A percentile compares a stretch with the other conserved stretches of the same genome.
Conservation (phyloP, 1,140 invertebrate species). For the Protaetia brevitarsis region DNA sequence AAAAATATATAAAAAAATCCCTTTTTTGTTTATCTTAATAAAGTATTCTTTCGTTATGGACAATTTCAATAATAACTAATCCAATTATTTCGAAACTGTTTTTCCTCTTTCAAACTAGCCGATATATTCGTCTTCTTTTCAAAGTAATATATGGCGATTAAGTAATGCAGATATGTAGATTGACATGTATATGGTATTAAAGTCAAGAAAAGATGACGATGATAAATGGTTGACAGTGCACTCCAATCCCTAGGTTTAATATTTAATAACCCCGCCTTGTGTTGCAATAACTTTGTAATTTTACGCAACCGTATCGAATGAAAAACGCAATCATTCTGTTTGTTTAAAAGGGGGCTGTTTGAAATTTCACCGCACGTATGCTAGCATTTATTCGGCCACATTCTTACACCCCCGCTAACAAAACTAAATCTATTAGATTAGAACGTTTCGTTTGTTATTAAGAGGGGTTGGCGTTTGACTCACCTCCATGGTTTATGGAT, state of each 20-base stretch:
- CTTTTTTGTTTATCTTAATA: no score
- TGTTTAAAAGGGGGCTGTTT: background rate
- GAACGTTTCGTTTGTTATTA: conserved; percentile 33
- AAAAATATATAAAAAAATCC: no score
- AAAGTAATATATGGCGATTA: background rate
- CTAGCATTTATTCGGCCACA: background rate
- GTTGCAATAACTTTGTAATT: conserved; percentile 10
- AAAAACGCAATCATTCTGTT: conserved; percentile 8
- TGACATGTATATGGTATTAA: conserved; percentile 7
- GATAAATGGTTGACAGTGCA: conserved; percentile 12
- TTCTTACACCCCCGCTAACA: conserved; percentile 3
- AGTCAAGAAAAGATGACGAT: background rate
- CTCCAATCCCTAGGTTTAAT: background rate
- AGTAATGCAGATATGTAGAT: background rate
- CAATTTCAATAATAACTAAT: no score
- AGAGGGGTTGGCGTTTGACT: conserved; percentile 31
- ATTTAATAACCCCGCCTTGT: background rate
- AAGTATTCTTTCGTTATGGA: no score
- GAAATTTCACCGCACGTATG: background rate
- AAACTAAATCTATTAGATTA: conserved; percentile 33
- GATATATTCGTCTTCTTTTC: no score
- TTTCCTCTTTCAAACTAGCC: no score
- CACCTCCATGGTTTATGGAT: conserved; percentile 28
- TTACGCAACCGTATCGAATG: conserved; percentile 4
- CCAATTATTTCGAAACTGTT: no score